Base-by-base conservation (phyloP, 2,797 vertebrate species). In the Clarias platycephalus region DNA sequence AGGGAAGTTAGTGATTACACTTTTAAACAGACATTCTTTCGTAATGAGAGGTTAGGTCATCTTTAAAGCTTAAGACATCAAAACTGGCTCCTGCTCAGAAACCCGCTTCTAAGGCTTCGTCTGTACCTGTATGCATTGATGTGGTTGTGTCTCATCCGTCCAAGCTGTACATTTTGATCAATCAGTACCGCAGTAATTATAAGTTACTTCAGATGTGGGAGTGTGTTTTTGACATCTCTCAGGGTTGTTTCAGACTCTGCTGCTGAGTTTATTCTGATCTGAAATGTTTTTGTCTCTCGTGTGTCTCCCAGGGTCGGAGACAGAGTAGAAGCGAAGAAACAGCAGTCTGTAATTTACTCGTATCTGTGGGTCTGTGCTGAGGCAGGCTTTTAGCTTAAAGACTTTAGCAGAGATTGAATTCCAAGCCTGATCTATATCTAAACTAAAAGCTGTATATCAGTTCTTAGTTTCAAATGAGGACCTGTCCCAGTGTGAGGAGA, bases 351-450 rank as follows among this genome's bases (percentile, higher is more conserved):
- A 87, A 84, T 86, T 89, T 86, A 70, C 44, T 83, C 82, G 80
- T 82, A 82, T 83, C 84, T 90, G 81, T 71, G 85, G 77, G 31
- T 72, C 76, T 37, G 64, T 5, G 72, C 83, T 76, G 74, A 80
- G 77, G 68, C 80, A 58, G 84, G 34, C 62, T 77, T 80, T 72
- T 76, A 81, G 83, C 84, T 81, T 89, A 72, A 84, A 85, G 81
- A 87, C 85, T 81, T 90, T 83, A 83, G 85, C 85, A 85, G 80
- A 88, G 76, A 74, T 63, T 74, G 63, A 75, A 79, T 68, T 75
- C 81, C 86, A 80, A 81, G 57, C 70, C 85, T 44, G 87, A 83
- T 84, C 55, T 74, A 31, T 57, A 81, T 86, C 72, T 78, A 40
- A 75, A 87, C 55, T 16, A 49, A 44, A 75, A 49, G 58, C 58